Conservation (phyloP, 2,113 vertebrate species). For the Macaca mulatta region DNA sequence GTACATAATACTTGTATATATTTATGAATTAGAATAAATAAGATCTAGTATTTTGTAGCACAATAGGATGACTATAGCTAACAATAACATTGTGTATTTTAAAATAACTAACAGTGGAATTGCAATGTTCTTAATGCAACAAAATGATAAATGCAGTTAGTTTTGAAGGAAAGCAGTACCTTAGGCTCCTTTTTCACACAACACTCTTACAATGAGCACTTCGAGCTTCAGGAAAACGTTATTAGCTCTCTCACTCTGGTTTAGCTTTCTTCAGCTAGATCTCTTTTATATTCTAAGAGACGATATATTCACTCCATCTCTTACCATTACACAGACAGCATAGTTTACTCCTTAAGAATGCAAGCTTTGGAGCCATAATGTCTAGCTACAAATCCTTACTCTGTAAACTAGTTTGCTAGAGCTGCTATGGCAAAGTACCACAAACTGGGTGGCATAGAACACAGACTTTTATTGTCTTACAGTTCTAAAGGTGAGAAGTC, state of each 20-base stretch:
- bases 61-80: not conserved
- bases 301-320: not conserved
- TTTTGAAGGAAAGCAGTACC: not conserved
- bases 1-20: not conserved
- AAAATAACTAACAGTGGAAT: not conserved
- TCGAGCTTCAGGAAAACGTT: not conserved
- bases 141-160: not conserved
- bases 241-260: not conserved
- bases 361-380: not conserved
- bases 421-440: not conserved
- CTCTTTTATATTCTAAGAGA: not conserved
- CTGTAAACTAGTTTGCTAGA: not conserved
- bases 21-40: not conserved
- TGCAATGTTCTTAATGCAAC: not conserved
- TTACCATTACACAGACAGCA: not conserved
- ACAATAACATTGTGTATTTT: not conserved
- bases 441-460: not conserved
- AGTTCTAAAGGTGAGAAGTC: not conserved
- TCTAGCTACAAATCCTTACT: not conserved
- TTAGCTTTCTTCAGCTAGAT: not conserved
- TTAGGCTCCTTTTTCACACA: not conserved
- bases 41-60: not conserved
- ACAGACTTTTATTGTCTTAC: not conserved
- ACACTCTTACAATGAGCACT: not conserved
- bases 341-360: not conserved